Conservation (phyloP, 1,140 invertebrate species). For the Tetramorium alpestre region DNA sequence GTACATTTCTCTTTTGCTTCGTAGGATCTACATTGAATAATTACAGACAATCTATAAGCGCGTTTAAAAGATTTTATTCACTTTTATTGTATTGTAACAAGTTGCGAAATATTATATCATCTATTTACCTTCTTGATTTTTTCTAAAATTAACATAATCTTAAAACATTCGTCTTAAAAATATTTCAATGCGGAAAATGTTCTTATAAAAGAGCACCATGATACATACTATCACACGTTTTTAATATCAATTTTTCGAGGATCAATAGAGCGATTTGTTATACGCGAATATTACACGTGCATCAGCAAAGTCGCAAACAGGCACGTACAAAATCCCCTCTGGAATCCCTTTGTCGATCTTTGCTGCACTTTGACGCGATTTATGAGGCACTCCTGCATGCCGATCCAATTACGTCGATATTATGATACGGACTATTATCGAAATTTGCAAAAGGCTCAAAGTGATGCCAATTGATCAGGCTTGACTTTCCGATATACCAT, state of each 20-base stretch:
- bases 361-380: slow-evolving; percentile 4
- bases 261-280: slow-evolving; percentile 26
- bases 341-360: slow-evolving; percentile 42
- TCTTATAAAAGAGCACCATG: neutral
- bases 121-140: neutral
- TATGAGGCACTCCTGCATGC: slow-evolving; percentile 17
- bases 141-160: neutral
- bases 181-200: neutral
- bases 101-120: neutral
- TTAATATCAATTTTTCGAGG: slow-evolving; percentile 11
- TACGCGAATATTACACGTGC: slow-evolving; percentile 1
- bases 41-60: slow-evolving; percentile 23
- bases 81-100: neutral
- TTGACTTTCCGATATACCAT: slow-evolving; percentile 5
- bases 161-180: neutral
- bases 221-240: neutral
- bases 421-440: slow-evolving; percentile 42
- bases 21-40: neutral
- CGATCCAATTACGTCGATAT: slow-evolving; percentile 43
- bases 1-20: neutral
- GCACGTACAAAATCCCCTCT: neutral
- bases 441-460: slow-evolving; percentile 30
- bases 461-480: slow-evolving; percentile 3
- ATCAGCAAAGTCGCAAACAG: neutral
- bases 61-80: neutral